Percentiles rank a stretch among this genome's conserved stretches.
Evolutionary conservation across 2,113 vertebrate genomes (phyloP).

Genomic region (Cyphotilapia sp.): DNA sequence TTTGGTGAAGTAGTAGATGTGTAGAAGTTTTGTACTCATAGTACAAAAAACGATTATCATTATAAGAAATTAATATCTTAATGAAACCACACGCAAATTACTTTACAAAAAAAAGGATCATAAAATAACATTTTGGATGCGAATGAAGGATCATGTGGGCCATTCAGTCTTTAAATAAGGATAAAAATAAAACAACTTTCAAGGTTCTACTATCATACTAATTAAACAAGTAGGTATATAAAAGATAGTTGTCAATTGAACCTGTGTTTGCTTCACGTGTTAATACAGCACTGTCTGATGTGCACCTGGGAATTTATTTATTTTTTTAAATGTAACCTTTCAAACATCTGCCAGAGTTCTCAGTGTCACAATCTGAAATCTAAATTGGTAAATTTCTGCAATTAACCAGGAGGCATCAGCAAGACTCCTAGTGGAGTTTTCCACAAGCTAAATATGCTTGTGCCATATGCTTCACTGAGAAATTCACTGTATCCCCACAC

Average conservation of each 20-base stretch:
- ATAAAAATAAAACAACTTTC: not conserved
- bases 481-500: not conserved
- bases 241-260: not conserved
- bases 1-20: not conserved
- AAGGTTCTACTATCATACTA: not conserved
- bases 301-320: not conserved
- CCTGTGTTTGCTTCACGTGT: not conserved
- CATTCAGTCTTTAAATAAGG: not conserved
- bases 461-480: conserved; percentile 50
- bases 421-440: conserved; percentile 42
- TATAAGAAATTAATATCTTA: not conserved
- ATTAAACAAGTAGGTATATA: not conserved
- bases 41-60: not conserved
- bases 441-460: not conserved
- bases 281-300: not conserved
- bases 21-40: not conserved
- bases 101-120: not conserved
- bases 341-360: conserved; percentile 44
- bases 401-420: conserved; percentile 57
- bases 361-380: conserved; percentile 36
- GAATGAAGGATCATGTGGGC: not conserved
- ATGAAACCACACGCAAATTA: not conserved
- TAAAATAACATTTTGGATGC: not conserved
- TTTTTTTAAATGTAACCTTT: conserved; percentile 9
- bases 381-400: conserved; percentile 54